Base-by-base conservation (phyloP, 2,888 invertebrate species). In the Lepidocyrtinus sp. region DNA sequence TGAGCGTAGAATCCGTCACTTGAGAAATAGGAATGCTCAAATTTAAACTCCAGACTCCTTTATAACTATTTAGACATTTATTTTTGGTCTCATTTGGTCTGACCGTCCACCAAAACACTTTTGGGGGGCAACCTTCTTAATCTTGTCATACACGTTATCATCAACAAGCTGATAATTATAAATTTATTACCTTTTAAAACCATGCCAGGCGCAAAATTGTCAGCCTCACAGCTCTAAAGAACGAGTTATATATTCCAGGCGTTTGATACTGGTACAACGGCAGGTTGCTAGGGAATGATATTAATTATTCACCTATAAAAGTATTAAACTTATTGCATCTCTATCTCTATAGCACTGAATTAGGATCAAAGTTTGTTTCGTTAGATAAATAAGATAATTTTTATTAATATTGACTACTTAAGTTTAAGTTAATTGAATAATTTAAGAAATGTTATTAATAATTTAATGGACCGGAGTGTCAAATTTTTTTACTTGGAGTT, bases 1-100 rank as follows among this genome's bases (percentile, higher is more conserved):
- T 21, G 46, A 70, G 5, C 46, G 77, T n/a, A 82, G 70, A 22
- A 50, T 80, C 7, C 68, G 83, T 17, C 79, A 79, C 22, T 12
- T 63, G 1, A 22, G 78, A 59, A 67, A 72, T 21, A 62, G 79
- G 22, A 75, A 62, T 61, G 17, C 24, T n/a, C 70, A 69, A n/a
- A 74, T 80, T 25, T 80, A 80, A n/a, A n/a, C 3, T n/a, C 17
- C 15, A n/a, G 17, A 7, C 17, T 55, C 7, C 55, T 9, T 5
- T 36, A 36, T 36, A 12, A 36, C 12, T 36, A 9, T 36, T 36
- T 12, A 36, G 36, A 9, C 36, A 36, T 36, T 36, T 36, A n/a
- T n/a, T n/a, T 55, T 12, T 55, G 55, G 55, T 55, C 55, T 55
- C 55, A 55, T 55, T 55, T 15, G n/a, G n/a, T n/a, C n/a, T n/a